Conservation (phyloP, 2,113 vertebrate genomes). For the Cichladusa arquata region DNA sequence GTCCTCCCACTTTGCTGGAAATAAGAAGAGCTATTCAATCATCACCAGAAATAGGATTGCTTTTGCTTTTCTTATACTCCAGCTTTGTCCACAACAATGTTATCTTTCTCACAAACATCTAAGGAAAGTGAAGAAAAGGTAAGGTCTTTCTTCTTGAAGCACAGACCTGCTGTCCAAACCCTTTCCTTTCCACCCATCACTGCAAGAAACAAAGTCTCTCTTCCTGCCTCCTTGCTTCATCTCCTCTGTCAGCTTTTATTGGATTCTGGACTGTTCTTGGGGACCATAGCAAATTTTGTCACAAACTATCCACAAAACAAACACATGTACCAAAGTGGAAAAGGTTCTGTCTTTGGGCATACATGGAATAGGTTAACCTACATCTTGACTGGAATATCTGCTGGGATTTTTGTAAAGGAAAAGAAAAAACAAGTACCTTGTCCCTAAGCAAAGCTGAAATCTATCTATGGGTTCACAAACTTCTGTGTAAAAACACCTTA, state of each 20-base stretch:
- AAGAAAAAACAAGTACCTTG: neutral
- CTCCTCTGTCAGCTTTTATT: neutral
- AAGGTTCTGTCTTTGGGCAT: neutral
- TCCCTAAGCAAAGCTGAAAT: neutral
- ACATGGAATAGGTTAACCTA: neutral
- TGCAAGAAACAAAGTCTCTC: neutral
- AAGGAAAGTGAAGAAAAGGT: neutral
- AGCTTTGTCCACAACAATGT: neutral
- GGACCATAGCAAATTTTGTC: neutral
- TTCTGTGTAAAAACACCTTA: neutral
- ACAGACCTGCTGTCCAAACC: neutral
- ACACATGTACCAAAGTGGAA: neutral
- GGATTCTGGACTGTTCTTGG: neutral
- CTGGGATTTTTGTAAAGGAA: neutral
- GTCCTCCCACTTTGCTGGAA: neutral
- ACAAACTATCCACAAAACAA: neutral
- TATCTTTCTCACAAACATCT: neutral
- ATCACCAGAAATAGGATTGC: neutral
- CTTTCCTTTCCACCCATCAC: neutral
- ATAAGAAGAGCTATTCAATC: neutral
- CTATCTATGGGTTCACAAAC: neutral
- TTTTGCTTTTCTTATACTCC: neutral
- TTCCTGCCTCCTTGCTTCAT: neutral
- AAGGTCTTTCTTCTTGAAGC: neutral
- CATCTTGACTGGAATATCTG: neutral